phyloP scores from a whole-genome alignment of 2,113 vertebrate genomes.

The Cyprinodon variegatus region DNA sequence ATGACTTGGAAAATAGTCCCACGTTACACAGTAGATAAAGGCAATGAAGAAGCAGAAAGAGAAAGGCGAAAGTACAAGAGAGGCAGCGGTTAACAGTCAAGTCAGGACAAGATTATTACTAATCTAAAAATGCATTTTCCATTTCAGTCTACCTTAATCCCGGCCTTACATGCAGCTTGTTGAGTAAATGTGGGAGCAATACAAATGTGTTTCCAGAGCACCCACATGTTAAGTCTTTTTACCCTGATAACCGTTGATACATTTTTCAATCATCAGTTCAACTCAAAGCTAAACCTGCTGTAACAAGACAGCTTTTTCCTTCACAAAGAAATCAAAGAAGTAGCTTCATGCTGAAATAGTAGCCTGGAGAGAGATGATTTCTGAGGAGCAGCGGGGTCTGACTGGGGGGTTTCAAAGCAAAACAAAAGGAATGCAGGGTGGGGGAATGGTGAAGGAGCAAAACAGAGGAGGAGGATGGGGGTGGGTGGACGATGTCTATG shows the following conservation, averaged over 20 bases:
- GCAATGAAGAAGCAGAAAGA: slow-evolving; percentile 20
- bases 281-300: slow-evolving; percentile 22
- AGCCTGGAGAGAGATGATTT: slow-evolving; percentile 28
- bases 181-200: slow-evolving; percentile 32
- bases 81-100: slow-evolving; percentile 10
- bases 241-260: slow-evolving; percentile 38
- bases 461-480: slow-evolving; percentile 14
- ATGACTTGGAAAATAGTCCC: slow-evolving; percentile 72
- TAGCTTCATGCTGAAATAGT: slow-evolving; percentile 24
- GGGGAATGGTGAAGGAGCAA: slow-evolving; percentile 22
- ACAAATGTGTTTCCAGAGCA: slow-evolving; percentile 5
- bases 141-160: slow-evolving; percentile 39
- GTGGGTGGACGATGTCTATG: slow-evolving; percentile 40
- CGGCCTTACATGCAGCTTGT: slow-evolving; percentile 24
- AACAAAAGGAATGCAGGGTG: slow-evolving; percentile 33
- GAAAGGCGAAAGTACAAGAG: slow-evolving; percentile 11
- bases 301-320: slow-evolving; percentile 16
- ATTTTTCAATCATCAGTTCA: slow-evolving; percentile 45
- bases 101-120: slow-evolving; percentile 44
- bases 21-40: slow-evolving; percentile 41
- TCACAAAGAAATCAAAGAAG: slow-evolving; percentile 26
- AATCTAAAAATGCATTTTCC: slow-evolving; percentile 45
- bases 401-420: slow-evolving; percentile 40
- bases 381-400: slow-evolving; percentile 34
- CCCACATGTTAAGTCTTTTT: slow-evolving; percentile 24